Evolutionary conservation across 2,888 invertebrate genomes (phyloP).

Genomic region (Hirtodrosophila confusa): DNA sequence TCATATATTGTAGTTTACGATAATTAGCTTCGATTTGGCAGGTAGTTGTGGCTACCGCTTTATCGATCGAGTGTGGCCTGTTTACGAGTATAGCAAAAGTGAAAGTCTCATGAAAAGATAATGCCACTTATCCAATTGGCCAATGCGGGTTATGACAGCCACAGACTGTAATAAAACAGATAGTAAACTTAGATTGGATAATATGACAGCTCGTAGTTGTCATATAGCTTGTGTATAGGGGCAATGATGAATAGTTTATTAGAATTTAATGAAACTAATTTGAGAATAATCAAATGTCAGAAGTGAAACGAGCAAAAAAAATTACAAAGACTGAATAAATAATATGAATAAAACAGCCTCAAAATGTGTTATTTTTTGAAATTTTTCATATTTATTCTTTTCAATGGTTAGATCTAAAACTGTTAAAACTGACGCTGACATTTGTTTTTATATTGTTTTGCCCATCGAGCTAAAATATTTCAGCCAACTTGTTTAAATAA

Average conservation of each 20-base stretch:
- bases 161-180: constrained; percentile 18
- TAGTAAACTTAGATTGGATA: constrained; percentile 19
- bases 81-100: constrained; percentile 19
- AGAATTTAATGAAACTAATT: constrained; percentile 16
- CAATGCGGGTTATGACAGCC: neutral
- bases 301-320: too few relatives aligned
- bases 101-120: constrained; percentile 39
- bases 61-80: constrained; percentile 31
- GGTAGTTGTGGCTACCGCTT: constrained; percentile 9
- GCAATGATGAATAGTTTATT: constrained; percentile 4
- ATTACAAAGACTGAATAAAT: too few relatives aligned
- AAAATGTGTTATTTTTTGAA: neutral
- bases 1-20: constrained; percentile 24
- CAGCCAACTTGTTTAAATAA: constrained; percentile 26
- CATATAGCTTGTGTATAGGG: too few relatives aligned
- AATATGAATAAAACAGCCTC: too few relatives aligned
- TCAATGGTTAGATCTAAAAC: neutral
- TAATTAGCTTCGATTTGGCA: constrained; percentile 37
- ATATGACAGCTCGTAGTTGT: constrained; percentile 16
- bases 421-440: too few relatives aligned
- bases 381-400: neutral
- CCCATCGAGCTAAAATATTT: neutral
- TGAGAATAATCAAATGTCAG: neutral
- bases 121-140: constrained; percentile 28
- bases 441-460: too few relatives aligned